Conservation (phyloP, 2,113 vertebrate species). For the Cyrtonyx montezumae region DNA sequence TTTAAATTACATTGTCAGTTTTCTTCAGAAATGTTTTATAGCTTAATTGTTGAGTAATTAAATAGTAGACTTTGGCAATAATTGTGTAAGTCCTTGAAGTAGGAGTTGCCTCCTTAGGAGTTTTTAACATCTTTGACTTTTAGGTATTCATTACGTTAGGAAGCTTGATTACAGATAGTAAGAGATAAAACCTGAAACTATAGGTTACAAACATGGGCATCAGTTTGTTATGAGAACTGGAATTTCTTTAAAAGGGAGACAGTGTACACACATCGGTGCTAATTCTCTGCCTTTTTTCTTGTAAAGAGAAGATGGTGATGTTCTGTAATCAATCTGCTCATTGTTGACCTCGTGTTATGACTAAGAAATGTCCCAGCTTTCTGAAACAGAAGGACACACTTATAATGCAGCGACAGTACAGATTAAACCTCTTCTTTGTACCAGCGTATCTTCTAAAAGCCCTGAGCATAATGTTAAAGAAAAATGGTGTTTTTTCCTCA, state of each 20-base stretch:
- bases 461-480: neutral
- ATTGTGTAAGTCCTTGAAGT: neutral
- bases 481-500: neutral
- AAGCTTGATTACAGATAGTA: neutral
- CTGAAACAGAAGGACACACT: neutral
- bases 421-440: constrained; percentile 4
- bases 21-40: neutral
- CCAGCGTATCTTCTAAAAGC: constrained; percentile 1
- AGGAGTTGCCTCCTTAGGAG: neutral
- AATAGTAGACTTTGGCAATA: neutral
- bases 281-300: neutral
- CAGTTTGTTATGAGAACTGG: neutral
- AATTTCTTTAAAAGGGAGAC: neutral
- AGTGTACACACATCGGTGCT: neutral
- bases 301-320: neutral
- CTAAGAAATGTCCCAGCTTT: neutral
- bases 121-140: neutral
- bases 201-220: neutral
- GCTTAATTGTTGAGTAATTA: constrained; percentile 2
- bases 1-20: neutral
- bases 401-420: neutral
- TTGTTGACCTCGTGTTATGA: neutral
- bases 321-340: neutral
- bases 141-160: neutral
- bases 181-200: neutral